phyloP scores from a whole-genome alignment of 2,888 invertebrate genomes.

The Carpatolechia fugitivella region DNA sequence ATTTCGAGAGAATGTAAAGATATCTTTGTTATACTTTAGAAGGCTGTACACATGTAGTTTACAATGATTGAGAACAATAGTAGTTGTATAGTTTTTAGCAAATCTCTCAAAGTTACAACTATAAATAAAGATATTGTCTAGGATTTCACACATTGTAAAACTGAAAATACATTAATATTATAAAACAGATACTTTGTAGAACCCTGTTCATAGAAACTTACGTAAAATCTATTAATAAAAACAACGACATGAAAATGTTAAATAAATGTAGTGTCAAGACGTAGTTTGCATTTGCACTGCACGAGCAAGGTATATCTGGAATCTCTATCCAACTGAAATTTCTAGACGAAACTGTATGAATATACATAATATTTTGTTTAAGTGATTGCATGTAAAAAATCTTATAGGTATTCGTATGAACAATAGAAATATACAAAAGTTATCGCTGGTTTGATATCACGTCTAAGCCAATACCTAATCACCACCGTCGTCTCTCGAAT shows the following conservation, averaged over 20 bases:
- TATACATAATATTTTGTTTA: conserved; percentile 48
- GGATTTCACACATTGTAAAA: too few species aligned
- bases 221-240: conserved; percentile 11
- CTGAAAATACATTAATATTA: not conserved
- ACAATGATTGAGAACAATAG: too few species aligned
- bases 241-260: not conserved
- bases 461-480: conserved; percentile 42
- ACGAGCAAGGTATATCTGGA: not conserved
- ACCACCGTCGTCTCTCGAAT: conserved; percentile 25
- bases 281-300: not conserved
- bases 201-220: conserved; percentile 8
- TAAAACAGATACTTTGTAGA: not conserved
- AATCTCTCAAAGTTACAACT: too few species aligned
- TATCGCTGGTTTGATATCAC: conserved; percentile 62
- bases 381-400: conserved; percentile 64
- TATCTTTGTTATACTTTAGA: too few species aligned
- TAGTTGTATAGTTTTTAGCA: too few species aligned
- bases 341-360: conserved; percentile 56
- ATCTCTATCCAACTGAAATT: conserved; percentile 16
- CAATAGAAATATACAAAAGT: conserved; percentile 75
- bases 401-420: conserved; percentile 54
- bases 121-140: too few species aligned
- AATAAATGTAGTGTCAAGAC: not conserved
- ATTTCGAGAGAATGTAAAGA: too few species aligned
- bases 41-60: too few species aligned